Base-by-base conservation (phyloP, 2,888 invertebrate species). In the Tenthredo distinguenda region DNA sequence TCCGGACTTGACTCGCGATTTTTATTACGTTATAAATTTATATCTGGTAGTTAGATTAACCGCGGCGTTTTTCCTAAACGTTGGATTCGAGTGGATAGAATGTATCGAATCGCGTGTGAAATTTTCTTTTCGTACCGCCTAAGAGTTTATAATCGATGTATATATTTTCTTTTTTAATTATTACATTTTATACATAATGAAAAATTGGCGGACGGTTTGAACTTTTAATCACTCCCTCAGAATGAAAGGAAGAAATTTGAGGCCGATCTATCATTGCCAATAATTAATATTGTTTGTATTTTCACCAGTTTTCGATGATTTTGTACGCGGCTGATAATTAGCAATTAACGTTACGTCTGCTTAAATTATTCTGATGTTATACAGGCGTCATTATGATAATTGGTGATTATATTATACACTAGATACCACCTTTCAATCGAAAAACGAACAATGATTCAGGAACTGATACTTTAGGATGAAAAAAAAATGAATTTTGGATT, bases 401-500 rank as follows among this genome's bases (percentile, higher is more conserved):
- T 74, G 21, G 43, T 21, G n/a, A 74, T 74, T 74, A 43, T 43
- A n/a, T 50, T 77, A 31, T 74, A n/a, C 21, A 74, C 31, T 31
- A 77, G 50, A 50, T 50, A 34, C 31, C 55, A 34, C 55, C 77
- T 34, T 77, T 77, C 31, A 55, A 31, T 55, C 34, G 34, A 50
- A 77, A 55, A 77, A 77, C 77, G 55, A 55, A 55, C 55, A 77
- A 77, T 55, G 31, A 26, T 68, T 34, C 68, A 62, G 26, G 26
- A 18, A 9, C 21, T n/a, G 4, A 62, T 62, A 26, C 26, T 62
- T 10, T 9, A 62, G 12, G 10, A 62, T 26, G 10, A 62, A 26
- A 21, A 26, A 26, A 26, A 26, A 37, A 9, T 37, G 37, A 71
- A n/a, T 40, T 26, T n/a, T 10, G 3, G 18, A 55, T 34, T 77